Evolutionary conservation across 2,797 vertebrate genomes (phyloP).

Genomic region (Lacerta agilis): DNA sequence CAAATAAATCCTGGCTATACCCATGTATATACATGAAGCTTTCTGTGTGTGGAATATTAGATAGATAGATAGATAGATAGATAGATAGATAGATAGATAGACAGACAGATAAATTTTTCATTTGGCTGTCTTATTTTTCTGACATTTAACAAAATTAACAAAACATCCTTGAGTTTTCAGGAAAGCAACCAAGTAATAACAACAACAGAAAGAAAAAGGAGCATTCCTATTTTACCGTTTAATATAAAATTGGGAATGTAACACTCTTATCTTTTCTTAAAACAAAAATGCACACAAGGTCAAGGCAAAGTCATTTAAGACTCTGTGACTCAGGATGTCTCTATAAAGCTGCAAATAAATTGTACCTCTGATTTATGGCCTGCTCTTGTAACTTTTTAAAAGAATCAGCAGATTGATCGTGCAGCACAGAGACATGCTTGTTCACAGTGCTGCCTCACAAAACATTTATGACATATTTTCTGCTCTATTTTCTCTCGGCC

Average conservation of each 20-base stretch:
- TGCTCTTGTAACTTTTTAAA: slow-evolving; percentile 51
- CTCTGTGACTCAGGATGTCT: slow-evolving; percentile 41
- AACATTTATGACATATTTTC: slow-evolving; percentile 50
- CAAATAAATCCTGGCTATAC: no score
- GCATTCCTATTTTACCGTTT: background rate
- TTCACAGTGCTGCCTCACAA: slow-evolving; percentile 52
- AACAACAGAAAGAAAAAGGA: background rate
- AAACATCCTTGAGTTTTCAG: background rate
- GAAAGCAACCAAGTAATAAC: background rate
- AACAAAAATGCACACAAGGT: slow-evolving; percentile 53
- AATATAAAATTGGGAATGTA: background rate
- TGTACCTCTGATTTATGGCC: slow-evolving; percentile 63
- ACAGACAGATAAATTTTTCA: background rate
- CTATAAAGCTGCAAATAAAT: slow-evolving; percentile 26
- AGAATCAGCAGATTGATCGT: slow-evolving; percentile 63
- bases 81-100: no score
- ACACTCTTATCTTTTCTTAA: slow-evolving; percentile 11
- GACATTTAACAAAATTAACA: background rate
- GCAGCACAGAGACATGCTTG: slow-evolving; percentile 39
- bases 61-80: no score
- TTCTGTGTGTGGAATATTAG: background rate
- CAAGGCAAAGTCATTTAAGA: slow-evolving; percentile 55
- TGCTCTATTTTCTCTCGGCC: background rate
- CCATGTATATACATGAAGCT: background rate
- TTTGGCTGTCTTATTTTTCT: background rate